Conservation (phyloP, 2,888 invertebrate genomes). For the Daptonema setosum region DNA sequence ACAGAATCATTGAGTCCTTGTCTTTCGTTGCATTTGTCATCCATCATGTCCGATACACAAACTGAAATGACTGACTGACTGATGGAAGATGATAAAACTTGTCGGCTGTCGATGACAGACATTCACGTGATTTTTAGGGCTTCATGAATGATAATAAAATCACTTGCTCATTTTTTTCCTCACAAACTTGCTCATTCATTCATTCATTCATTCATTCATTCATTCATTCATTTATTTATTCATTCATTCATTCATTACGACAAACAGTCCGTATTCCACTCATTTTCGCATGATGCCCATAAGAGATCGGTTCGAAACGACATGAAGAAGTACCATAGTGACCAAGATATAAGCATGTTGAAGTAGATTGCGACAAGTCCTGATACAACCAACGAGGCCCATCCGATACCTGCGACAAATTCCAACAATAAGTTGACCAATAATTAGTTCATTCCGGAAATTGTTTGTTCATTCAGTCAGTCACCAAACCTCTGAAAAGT, state of each 20-base stretch:
- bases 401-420: slow-evolving; percentile 20
- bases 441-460: no score
- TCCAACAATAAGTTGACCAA: no score
- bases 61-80: no score
- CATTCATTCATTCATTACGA: not conserved
- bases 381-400: slow-evolving; percentile 21
- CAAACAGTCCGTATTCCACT: not conserved
- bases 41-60: not conserved
- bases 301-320: not conserved
- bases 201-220: no score
- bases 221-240: not conserved
- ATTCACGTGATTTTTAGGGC: no score
- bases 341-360: slow-evolving; percentile 21
- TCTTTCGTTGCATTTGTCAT: not conserved
- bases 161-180: no score
- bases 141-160: no score
- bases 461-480: no score
- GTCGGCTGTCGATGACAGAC: no score
- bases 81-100: no score
- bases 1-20: not conserved
- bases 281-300: slow-evolving; percentile 7
- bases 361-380: slow-evolving; percentile 23
- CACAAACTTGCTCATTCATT: no score
- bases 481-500: not conserved
- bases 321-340: slow-evolving; percentile 18